These are phyloP conservation scores for Epinotia bilunana DNA, from an alignment of 2,888 invertebrate genomes.

Conservation along the genomic window DNA sequence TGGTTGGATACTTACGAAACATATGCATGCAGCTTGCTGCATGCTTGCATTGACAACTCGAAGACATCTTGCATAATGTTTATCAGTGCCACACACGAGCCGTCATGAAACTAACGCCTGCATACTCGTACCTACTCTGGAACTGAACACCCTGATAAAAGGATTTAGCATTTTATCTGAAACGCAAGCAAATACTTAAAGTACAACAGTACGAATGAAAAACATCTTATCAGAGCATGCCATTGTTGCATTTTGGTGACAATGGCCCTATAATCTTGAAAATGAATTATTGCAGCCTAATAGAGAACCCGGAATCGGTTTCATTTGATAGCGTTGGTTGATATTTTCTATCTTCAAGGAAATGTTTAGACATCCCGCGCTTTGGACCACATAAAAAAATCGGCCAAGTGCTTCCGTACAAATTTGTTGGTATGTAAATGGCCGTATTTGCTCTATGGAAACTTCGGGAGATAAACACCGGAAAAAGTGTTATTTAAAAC, in stretches of 20 bases:
- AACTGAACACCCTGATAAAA: conserved; percentile 28
- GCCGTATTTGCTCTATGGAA: too few relatives aligned
- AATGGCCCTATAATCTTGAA: neutral
- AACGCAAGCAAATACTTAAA: conserved; percentile 3
- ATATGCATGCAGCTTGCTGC: neutral
- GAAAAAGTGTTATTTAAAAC: too few relatives aligned
- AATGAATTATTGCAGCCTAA: too few relatives aligned
- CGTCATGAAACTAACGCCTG: conserved; percentile 28
- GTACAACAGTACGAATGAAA: conserved; percentile 2
- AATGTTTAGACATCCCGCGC: too few relatives aligned
- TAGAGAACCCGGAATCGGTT: too few relatives aligned
- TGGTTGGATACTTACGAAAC: too few relatives aligned
- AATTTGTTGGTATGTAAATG: too few relatives aligned
- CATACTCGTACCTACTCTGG: neutral
- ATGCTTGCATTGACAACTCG: neutral
- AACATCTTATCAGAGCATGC: neutral
- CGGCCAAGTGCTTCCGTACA: too few relatives aligned
- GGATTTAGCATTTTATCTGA: conserved; percentile 28
- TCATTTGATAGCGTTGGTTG: too few relatives aligned
- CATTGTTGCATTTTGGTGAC: neutral
- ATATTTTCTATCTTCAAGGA: too few relatives aligned
- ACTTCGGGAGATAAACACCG: too few relatives aligned
- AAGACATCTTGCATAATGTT: conserved; percentile 9
- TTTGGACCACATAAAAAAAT: too few relatives aligned
- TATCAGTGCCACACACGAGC: conserved; percentile 17